These are phyloP conservation scores for Dromaius novaehollandiae DNA, from an alignment of 2,113 vertebrate species.

Conservation along the genomic window DNA sequence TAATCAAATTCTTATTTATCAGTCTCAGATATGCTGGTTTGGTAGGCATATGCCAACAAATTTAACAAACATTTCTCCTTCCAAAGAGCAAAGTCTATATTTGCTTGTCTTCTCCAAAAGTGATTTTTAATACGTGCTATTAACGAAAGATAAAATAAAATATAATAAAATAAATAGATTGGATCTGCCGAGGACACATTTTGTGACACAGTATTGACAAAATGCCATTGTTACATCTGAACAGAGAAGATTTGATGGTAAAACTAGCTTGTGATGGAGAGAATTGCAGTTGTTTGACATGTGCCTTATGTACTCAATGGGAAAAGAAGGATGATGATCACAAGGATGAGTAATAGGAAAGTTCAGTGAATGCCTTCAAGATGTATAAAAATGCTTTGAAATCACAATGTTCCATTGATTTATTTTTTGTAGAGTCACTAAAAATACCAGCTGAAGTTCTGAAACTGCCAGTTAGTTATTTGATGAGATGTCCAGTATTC, in stretches of 20 bases:
- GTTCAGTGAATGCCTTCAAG: neutral
- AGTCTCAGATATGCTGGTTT: slow-evolving; percentile 23
- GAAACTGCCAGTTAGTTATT: neutral
- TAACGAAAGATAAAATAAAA: slow-evolving; percentile 10
- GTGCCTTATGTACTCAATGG: neutral
- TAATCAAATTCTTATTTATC: slow-evolving; percentile 58
- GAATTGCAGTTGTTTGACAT: neutral
- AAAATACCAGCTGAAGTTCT: neutral
- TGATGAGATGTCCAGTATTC: neutral
- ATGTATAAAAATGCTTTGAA: neutral
- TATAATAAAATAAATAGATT: neutral
- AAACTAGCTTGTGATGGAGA: neutral
- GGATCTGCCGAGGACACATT: neutral
- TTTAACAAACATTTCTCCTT: slow-evolving; percentile 20
- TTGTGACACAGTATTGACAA: neutral
- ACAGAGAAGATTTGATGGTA: neutral
- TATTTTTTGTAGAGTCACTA: neutral
- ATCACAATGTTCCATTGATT: neutral
- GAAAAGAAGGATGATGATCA: neutral
- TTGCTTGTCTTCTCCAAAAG: neutral
- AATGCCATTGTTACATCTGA: neutral
- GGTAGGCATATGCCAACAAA: neutral
- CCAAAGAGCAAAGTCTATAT: neutral
- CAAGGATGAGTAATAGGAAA: neutral
- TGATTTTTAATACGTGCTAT: neutral